phyloP scores from a whole-genome alignment of 2,113 vertebrate genomes.

The Baryphthengus martii region DNA sequence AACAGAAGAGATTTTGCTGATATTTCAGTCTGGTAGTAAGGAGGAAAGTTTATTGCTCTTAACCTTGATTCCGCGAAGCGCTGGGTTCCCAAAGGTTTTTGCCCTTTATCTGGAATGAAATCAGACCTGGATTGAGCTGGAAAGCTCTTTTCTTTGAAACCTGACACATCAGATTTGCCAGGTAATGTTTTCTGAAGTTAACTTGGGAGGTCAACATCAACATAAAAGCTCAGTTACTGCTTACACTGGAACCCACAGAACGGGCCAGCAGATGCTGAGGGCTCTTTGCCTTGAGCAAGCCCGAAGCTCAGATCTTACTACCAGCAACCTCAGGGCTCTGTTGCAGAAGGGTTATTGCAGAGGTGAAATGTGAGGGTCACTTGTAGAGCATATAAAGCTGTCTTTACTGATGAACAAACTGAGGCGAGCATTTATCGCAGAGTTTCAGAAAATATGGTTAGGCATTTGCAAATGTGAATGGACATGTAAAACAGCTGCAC shows the following conservation, averaged over 20 bases:
- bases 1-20: not conserved
- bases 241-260: not conserved
- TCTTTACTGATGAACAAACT: not conserved
- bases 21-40: not conserved
- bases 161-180: not conserved
- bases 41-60: not conserved
- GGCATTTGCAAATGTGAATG: not conserved
- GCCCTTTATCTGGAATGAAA: not conserved
- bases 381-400: not conserved
- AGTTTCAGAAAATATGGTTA: not conserved
- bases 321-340: not conserved
- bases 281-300: not conserved
- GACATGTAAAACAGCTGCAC: not conserved
- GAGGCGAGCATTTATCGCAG: fast-evolving
- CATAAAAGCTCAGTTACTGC: not conserved
- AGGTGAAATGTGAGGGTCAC: not conserved
- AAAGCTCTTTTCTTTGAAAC: slow-evolving; percentile 14
- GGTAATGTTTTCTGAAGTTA: not conserved
- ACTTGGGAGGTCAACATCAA: not conserved
- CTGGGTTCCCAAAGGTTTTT: not conserved
- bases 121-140: not conserved
- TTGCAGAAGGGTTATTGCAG: not conserved
- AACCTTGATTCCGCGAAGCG: not conserved
- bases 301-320: not conserved
- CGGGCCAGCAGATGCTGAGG: not conserved